Conservation (phyloP, 2,888 invertebrate species). For the Hirtodrosophila confusa region DNA sequence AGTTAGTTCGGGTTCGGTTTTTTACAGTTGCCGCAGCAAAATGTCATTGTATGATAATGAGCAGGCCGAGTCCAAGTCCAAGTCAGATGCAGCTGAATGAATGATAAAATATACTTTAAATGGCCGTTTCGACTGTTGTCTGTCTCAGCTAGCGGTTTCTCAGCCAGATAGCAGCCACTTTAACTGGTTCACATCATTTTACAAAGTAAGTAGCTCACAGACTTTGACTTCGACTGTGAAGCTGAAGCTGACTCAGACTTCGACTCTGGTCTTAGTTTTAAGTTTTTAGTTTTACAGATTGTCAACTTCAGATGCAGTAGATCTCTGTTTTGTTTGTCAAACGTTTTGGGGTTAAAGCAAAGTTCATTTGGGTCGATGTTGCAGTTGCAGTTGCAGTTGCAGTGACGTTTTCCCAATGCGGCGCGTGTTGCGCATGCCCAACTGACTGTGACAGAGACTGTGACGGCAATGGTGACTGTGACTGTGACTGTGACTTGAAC, state of each 20-base stretch:
- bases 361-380: conserved; percentile 71
- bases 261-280: conserved; percentile 1
- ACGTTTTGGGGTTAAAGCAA: conserved; percentile 68
- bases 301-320: conserved; percentile 68
- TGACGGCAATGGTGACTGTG: background rate
- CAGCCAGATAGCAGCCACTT: conserved; percentile 50
- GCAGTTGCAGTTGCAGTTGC: conserved; percentile 39
- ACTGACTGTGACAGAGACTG: conserved; percentile 24
- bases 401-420: conserved; percentile 33
- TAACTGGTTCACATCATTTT: conserved; percentile 78
- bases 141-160: conserved; percentile 71
- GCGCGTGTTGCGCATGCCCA: conserved; percentile 72
- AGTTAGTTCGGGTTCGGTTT: conserved; percentile 49
- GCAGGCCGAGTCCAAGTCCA: conserved; percentile 61
- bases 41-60: conserved; percentile 80
- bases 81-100: conserved; percentile 78
- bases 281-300: conserved; percentile 37
- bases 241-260: conserved; percentile 16
- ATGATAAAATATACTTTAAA: conserved; percentile 78
- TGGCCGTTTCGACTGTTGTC: conserved; percentile 77
- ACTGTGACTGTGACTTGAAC: conserved; percentile 57
- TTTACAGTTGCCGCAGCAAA: conserved; percentile 67
- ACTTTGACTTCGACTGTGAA: conserved; percentile 23
- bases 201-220: conserved; percentile 70
- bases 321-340: conserved; percentile 73